A percentile compares a stretch with the other conserved stretches of the same genome.
phyloP scores from a whole-genome alignment of 2,797 vertebrate genomes.

The Holocentrus rufus region DNA sequence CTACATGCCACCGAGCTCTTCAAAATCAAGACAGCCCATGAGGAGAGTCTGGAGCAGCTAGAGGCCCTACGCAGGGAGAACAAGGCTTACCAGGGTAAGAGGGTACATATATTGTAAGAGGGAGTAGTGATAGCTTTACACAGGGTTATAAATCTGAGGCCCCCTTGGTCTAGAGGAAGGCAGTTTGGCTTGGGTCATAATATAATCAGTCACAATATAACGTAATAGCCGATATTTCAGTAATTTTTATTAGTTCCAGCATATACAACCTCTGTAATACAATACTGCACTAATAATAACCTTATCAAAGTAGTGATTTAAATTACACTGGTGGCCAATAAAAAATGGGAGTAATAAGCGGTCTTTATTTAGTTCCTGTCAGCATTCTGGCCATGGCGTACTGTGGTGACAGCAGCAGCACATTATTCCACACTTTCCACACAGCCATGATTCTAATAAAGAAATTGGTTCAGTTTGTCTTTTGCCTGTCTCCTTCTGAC shows the following conservation, averaged over 20 bases:
- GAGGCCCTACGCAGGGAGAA: constrained; percentile 82
- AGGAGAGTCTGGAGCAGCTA: constrained; percentile 83
- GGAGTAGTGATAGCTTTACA: background rate
- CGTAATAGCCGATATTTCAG: background rate
- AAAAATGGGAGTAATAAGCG: background rate
- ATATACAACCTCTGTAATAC: background rate
- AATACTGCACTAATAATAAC: no score
- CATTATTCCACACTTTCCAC: no score
- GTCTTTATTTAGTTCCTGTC: no score
- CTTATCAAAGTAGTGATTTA: background rate
- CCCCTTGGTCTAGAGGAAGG: background rate
- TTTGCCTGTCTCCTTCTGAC: constrained; percentile 15
- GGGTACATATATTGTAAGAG: rapidly evolving
- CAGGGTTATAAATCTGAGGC: background rate
- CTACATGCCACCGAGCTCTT: constrained; percentile 83
- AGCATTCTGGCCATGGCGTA: no score
- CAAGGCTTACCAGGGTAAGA: constrained; percentile 83
- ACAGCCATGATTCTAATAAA: no score
- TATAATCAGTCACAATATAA: background rate
- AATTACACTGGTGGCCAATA: background rate
- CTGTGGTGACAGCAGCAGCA: no score
- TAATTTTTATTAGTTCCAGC: background rate
- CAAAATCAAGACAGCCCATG: constrained; percentile 83
- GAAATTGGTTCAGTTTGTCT: background rate
- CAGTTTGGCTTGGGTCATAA: background rate